Conservation (phyloP, 2,888 invertebrate species). For the Lucinisca nassula region DNA sequence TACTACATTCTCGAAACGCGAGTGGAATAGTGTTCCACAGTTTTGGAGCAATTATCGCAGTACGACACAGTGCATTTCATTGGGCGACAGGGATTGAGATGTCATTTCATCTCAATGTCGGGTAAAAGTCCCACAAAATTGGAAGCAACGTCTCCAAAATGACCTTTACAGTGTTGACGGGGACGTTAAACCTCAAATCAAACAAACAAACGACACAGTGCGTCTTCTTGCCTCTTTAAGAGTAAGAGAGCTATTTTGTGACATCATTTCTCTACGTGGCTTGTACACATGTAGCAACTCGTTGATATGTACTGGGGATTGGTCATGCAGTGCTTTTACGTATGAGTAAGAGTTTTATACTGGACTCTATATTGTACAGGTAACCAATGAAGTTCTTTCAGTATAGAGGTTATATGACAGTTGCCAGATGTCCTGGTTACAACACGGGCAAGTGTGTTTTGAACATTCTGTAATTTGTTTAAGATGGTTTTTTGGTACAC, state of each 20-base stretch:
- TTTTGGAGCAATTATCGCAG: constrained; percentile 43
- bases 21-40: not conserved
- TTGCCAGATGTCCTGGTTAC: constrained; percentile 17
- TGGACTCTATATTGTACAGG: constrained; percentile 31
- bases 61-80: constrained; percentile 35
- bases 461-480: constrained; percentile 25
- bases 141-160: too few species aligned
- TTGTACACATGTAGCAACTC: constrained; percentile 15
- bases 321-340: constrained; percentile 38
- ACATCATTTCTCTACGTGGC: constrained; percentile 22
- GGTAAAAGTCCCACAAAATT: too few species aligned
- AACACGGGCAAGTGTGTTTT: constrained; percentile 26
- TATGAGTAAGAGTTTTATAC: constrained; percentile 31
- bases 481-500: too few species aligned
- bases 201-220: constrained; percentile 30
- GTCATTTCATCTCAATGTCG: too few species aligned
- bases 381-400: constrained; percentile 50
- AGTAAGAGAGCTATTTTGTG: constrained; percentile 6
- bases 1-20: not conserved
- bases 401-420: constrained; percentile 29
- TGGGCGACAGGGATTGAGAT: too few species aligned
- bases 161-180: too few species aligned
- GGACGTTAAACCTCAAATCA: too few species aligned
- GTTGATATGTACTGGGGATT: constrained; percentile 29
- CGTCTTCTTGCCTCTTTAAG: constrained; percentile 43